Base-by-base conservation (phyloP, 2,888 invertebrate species). In the Stenodema calcarata region DNA sequence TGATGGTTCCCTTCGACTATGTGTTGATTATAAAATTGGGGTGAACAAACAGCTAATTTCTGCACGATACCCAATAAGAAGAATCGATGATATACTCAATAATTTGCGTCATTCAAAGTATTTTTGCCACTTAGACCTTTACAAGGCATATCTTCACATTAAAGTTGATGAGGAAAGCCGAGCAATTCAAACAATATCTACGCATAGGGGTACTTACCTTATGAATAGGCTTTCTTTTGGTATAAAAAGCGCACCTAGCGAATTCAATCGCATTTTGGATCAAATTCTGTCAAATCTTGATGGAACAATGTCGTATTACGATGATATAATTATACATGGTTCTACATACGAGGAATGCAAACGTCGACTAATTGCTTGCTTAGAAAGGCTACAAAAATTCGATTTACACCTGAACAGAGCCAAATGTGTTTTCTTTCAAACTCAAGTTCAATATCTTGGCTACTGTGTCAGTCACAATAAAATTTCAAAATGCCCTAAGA, bases 31-130 rank as follows among this genome's bases (percentile, higher is more conserved):
- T 62, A 89, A 90, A 86, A 70, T 84, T 30, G 89, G 50, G 1
- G 89, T 90, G 9, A 90, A 90, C 78, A 80, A 88, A 62, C 87
- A 87, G 81, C 78, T 90, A 12, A 81, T 89, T 0, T 42, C 82
- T 14, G 88, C 88, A 78, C 87, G 89, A 47, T 89, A 88, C 44
- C 89, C 89, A 16, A 87, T 89, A 12, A 79, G 42, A 28, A 79
- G 70, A 70, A 88, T 89, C 44, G 80, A 80, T 28, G 88, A 89
- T 35, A 78, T 88, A 16, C 78, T 89, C 2, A 78, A 86, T 30
- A 81, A 78, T 44, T 47, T 89, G 28, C 75, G 85, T 27, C 80
- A 87, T 42, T 87, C 88, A 0, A 87, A n/a, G 30, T 85, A 87
- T 76, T 89, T 88, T 78, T 89, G 88, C 35, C 44, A 79, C 44